Evolutionary conservation across 2,797 vertebrate species (phyloP), one percentile per base, ranked within the genome.

Genomic region (Anisognathus igniventris): DNA sequence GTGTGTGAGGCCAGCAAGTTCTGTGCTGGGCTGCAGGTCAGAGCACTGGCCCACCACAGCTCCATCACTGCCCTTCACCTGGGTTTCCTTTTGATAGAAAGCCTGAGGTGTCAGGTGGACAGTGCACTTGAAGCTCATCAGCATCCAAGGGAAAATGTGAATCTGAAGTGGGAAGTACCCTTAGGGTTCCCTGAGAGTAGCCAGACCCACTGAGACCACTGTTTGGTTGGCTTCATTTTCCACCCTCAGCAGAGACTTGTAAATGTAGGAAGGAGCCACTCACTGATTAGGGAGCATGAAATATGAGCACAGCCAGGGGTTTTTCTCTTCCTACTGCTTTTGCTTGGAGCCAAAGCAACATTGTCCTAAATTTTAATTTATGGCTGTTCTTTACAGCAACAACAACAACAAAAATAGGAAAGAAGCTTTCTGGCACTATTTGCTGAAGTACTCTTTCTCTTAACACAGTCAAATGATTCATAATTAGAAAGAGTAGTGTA

Each of bases 401-500:
- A 95, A 91, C 58, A 93, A 35, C 15, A 57, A 35, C 7, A 93
- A 91, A 81, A 77, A 61, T 33, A 57, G 56, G 65, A 95, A 97
- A 96, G 92, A 79, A 83, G 65, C 60, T 96, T 92, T 94, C 93
- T 97, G 95, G 90, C 87, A 96, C 67, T 88, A 79, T 72, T 97
- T 90, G 80, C 83, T 86, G 35, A 93, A 96, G 86, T 95, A 76
- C 35, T 72, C 53, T 86, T 96, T 94, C 70, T 94, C 86, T 97
- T 96, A 96, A 92, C 75, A 72, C 70, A 47, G 77, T 93, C 91
- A 89, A 95, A 95, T 95, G 79, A 96, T 94, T 97, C 91, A 48
- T 97, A 97, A 98, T 97, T 97, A 96, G 82, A 92, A 95, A 95
- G 96, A 91, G 72, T 82, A 94, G 72, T 58, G 54, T 91, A 56